Conservation (phyloP, 2,113 vertebrate genomes). For the Clarias gariepinus region DNA sequence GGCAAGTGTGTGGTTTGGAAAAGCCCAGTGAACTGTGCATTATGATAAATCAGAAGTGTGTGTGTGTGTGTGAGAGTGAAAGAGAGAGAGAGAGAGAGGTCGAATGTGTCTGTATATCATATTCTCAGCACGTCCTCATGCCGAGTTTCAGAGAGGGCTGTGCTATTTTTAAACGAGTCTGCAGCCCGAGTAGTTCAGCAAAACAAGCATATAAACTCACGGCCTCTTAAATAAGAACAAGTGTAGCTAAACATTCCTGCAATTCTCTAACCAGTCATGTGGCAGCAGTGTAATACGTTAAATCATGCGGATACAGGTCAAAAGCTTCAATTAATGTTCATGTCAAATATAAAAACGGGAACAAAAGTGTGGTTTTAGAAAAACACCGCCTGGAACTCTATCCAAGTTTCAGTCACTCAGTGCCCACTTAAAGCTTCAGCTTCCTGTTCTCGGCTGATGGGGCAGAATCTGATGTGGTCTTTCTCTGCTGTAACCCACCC, state of each 20-base stretch:
- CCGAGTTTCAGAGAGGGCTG: slow-evolving; percentile 70
- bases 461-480: neutral
- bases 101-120: slow-evolving; percentile 51
- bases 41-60: neutral
- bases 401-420: neutral
- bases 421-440: neutral
- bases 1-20: neutral
- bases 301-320: neutral
- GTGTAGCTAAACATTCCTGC: too few relatives aligned
- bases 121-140: slow-evolving; percentile 81
- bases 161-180: slow-evolving; percentile 39
- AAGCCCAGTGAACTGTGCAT: neutral
- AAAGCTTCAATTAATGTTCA: neutral
- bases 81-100: neutral
- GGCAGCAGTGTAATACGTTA: too few relatives aligned
- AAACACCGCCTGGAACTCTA: neutral
- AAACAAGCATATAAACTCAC: neutral
- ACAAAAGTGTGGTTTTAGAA: neutral
- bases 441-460: neutral
- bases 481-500: neutral
- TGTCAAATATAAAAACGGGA: neutral
- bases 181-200: neutral
- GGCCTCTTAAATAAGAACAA: slow-evolving; percentile 5
- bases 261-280: neutral
- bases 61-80: neutral